phyloP scores from a whole-genome alignment of 2,888 invertebrate species.

The Sinelater perroti region DNA sequence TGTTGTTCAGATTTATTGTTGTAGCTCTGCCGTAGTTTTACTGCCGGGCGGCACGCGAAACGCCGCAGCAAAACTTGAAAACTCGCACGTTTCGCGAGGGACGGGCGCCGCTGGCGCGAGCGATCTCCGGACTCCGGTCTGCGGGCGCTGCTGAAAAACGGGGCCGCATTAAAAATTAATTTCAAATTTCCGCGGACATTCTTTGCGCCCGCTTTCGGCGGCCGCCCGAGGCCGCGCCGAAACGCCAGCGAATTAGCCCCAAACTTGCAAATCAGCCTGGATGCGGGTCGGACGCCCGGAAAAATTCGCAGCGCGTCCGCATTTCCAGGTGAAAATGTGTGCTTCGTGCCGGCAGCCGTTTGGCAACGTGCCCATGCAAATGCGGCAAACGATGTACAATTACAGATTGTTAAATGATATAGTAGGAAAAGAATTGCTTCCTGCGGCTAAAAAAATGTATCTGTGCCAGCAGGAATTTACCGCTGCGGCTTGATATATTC shows the following conservation, averaged over 20 bases:
- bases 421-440: constrained; percentile 1
- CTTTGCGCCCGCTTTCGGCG: background rate
- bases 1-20: constrained; percentile 28
- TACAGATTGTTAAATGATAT: constrained; percentile 5
- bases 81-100: no score
- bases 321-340: background rate
- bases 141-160: no score
- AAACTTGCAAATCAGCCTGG: background rate
- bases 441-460: constrained; percentile 6
- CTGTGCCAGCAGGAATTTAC: background rate
- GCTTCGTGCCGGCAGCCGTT: constrained; percentile 8
- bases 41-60: no score
- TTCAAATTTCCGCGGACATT: background rate
- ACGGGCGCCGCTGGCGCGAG: no score
- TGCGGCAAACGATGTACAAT: constrained; percentile 3
- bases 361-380: constrained; percentile 14
- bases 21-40: background rate
- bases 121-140: no score
- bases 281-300: background rate
- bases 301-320: background rate
- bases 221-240: background rate
- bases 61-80: no score
- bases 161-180: constrained; percentile 2
- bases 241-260: background rate
- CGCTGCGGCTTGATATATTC: background rate